A percentile compares a stretch with the other conserved stretches of the same genome.
phyloP scores from a whole-genome alignment of 30 jellyfish, hydroid and myxozoan genomes.

The Catostylus mosaicus region DNA sequence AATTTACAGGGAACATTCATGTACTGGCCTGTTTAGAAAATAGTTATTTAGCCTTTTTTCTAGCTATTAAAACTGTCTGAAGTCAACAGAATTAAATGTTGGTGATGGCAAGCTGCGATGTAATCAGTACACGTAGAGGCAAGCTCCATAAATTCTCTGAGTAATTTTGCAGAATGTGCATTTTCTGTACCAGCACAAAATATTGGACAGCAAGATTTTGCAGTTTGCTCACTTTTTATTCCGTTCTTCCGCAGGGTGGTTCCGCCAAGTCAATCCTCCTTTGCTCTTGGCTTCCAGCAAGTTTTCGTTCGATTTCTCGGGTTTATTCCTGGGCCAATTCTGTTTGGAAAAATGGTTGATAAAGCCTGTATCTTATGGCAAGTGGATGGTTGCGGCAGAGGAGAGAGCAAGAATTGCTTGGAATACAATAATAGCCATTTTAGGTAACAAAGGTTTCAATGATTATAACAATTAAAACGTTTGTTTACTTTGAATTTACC shows the following conservation, averaged over 20 bases:
- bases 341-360: conserved; percentile 90
- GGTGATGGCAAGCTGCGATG: no score
- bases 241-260: conserved; percentile 73
- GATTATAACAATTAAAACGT: neutral
- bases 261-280: conserved; percentile 88
- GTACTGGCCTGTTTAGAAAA: no score
- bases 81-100: no score
- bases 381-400: conserved; percentile 77
- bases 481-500: neutral
- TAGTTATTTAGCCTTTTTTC: no score
- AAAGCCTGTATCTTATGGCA: conserved; percentile 92
- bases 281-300: conserved; percentile 97
- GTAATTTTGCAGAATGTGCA: no score
- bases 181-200: no score
- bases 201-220: no score
- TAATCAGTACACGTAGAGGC: no score
- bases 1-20: no score
- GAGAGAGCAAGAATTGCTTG: conserved; percentile 76
- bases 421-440: conserved; percentile 70
- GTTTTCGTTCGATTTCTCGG: conserved; percentile 91
- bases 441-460: conserved; percentile 40
- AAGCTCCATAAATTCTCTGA: no score
- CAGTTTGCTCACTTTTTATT: neutral
- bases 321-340: conserved; percentile 95
- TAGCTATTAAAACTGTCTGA: no score